These are phyloP conservation scores for Hexactinellida sp. DNA, from an alignment of 37 sponge, comb jelly and placozoan species.

Conservation along the genomic window DNA sequence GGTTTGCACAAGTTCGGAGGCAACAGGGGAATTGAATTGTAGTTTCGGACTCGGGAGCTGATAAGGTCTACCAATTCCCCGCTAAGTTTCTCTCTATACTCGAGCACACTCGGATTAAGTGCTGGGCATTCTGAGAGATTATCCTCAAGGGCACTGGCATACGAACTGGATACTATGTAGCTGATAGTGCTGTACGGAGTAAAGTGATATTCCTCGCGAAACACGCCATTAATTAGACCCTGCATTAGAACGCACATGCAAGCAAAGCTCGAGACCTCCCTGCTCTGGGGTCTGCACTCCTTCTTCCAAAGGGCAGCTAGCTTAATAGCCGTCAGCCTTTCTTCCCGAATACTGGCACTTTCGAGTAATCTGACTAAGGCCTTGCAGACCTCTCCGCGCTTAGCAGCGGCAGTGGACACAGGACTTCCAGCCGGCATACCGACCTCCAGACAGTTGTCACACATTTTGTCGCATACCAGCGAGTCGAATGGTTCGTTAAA, in stretches of 20 bases:
- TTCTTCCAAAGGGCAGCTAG: constrained; percentile 38
- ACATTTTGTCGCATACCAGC: constrained; percentile 40
- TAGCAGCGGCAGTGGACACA: background rate
- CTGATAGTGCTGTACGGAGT: constrained; percentile 73
- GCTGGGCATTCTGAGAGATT: background rate
- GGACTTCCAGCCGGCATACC: background rate
- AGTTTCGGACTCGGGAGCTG: background rate
- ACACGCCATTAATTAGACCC: constrained; percentile 35
- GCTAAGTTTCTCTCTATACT: background rate
- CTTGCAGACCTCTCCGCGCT: constrained; percentile 27
- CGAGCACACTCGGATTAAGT: background rate
- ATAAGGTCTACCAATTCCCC: background rate
- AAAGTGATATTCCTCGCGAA: constrained; percentile 83
- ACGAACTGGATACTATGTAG: constrained; percentile 41
- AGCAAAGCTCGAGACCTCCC: constrained; percentile 26
- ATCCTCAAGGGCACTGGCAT: constrained; percentile 27
- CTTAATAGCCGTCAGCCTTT: constrained; percentile 48
- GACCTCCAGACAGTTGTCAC: constrained; percentile 41
- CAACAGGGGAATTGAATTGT: background rate
- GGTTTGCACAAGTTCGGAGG: background rate
- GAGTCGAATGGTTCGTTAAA: constrained; percentile 63
- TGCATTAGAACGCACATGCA: constrained; percentile 34
- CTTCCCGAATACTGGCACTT: background rate
- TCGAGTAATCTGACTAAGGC: constrained; percentile 33
- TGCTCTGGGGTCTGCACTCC: background rate